These are phyloP conservation scores for Peromyscus maniculatus DNA, from an alignment of 2,113 vertebrate genomes.

Conservation along the genomic window DNA sequence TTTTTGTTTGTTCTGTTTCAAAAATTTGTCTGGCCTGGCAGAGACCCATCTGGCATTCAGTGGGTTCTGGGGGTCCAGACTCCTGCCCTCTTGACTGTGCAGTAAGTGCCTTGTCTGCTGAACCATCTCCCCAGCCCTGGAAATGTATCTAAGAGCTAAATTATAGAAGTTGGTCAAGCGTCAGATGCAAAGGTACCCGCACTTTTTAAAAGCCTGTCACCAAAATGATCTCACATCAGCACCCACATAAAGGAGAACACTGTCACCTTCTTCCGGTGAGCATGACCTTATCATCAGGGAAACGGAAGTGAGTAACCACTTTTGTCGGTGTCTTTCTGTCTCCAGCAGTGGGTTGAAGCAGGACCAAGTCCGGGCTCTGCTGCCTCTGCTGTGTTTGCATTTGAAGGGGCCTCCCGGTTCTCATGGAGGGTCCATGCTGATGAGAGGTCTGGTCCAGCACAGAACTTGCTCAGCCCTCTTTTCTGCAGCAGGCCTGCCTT, in stretches of 20 bases:
- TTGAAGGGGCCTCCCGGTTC: not conserved
- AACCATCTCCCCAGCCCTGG: not conserved
- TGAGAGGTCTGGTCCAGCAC: not conserved
- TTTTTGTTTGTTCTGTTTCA: not conserved
- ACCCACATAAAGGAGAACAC: not conserved
- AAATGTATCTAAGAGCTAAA: not conserved
- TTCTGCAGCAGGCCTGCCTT: not conserved
- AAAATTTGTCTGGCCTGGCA: not conserved
- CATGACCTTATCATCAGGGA: constrained; percentile 6
- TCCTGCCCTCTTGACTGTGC: not conserved
- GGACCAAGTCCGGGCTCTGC: not conserved
- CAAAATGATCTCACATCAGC: not conserved
- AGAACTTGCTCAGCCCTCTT: not conserved
- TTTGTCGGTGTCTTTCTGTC: not conserved
- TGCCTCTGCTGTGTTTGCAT: not conserved
- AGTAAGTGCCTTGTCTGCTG: not conserved
- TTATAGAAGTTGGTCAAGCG: not conserved
- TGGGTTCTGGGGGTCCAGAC: not conserved
- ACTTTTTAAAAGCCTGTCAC: not conserved
- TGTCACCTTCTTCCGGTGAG: not conserved
- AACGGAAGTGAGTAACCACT: not conserved
- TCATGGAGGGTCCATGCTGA: not conserved
- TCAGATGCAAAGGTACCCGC: not conserved
- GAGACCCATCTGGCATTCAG: not conserved
- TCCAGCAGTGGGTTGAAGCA: not conserved